A percentile compares a stretch with the other conserved stretches of the same genome.
These are phyloP conservation scores for Tenthredo notha DNA, from an alignment of 2,888 invertebrate species.

Conservation along the genomic window DNA sequence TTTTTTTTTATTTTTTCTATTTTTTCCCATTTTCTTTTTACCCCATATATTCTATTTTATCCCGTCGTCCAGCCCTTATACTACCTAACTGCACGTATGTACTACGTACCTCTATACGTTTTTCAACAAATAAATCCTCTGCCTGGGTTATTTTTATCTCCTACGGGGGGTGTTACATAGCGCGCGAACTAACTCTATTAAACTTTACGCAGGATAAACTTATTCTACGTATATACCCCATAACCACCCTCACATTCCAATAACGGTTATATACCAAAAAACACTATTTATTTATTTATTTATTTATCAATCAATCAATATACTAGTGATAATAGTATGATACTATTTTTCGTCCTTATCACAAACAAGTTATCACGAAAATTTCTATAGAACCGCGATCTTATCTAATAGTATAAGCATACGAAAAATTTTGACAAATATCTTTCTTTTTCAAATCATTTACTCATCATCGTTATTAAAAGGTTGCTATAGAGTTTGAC, in stretches of 20 bases:
- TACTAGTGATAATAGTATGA: too few relatives aligned
- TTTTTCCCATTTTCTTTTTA: not conserved
- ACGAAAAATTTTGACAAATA: too few relatives aligned
- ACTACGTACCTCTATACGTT: not conserved
- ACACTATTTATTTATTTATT: too few relatives aligned
- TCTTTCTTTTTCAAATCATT: not conserved
- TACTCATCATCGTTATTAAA: not conserved
- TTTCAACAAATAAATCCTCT: constrained; percentile 24
- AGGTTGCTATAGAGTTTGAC: not conserved
- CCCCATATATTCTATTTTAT: constrained; percentile 22
- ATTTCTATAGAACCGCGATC: not conserved
- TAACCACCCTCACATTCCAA: too few relatives aligned
- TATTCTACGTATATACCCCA: not conserved
- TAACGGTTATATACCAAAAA: too few relatives aligned
- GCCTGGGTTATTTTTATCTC: constrained; percentile 8
- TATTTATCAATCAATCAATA: too few relatives aligned
- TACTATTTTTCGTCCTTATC: too few relatives aligned
- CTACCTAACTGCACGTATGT: not conserved
- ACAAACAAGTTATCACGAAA: too few relatives aligned
- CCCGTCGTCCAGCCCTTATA: not conserved
- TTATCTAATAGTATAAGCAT: too few relatives aligned
- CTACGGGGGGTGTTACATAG: not conserved
- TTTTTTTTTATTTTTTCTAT: not conserved
- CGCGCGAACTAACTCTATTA: constrained; percentile 27
- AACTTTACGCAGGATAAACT: constrained; percentile 10